Base-by-base conservation (phyloP, 2,888 invertebrate species). In the Agrochola lota region DNA sequence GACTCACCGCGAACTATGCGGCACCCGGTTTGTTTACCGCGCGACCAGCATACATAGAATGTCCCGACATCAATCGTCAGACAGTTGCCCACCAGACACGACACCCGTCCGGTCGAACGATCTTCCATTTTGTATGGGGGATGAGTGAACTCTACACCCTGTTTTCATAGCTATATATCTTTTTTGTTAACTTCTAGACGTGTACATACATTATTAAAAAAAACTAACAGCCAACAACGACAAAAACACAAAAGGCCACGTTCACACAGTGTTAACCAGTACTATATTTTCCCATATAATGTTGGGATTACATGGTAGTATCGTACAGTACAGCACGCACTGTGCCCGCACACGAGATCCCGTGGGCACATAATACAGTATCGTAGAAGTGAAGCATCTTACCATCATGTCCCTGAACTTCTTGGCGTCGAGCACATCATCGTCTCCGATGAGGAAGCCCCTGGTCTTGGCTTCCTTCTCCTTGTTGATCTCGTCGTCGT, bases 401-500 rank as follows among this genome's bases (percentile, higher is more conserved):
- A 96, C 96, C 97, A 96, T 91, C 90, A 93, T 93, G 90, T 90
- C 97, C 89, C 91, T 94, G 94, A 90, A 95, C 90, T 97, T 96
- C 88, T 97, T 97, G 26, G 97, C 95, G 83, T 97, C 97, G 57
- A 97, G 90, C 0, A 96, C 96, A 73, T 97, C 95, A 78, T 97
- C 97, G 89, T 97, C 97, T 46, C 99, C 99, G 81, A 99, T 97
- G 74, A 97, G 96, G 95, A 99, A 99, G 55, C 97, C 97, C 75
- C 77, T 97, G 43, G 97, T 97, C 87, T 97, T 97, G 74, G 96
- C 97, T 0, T 98, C 98, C 15, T 64, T 63, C 0, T 75, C 90
- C 74, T 88, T 83, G 73, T 98, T 98, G 77, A 99, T 98, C 95
- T 99, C 99, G 91, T 99, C 99, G 93, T 99, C 99, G 93, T 99